Conservation (phyloP, 2,113 vertebrate genomes). For the Verasper variegatus region DNA sequence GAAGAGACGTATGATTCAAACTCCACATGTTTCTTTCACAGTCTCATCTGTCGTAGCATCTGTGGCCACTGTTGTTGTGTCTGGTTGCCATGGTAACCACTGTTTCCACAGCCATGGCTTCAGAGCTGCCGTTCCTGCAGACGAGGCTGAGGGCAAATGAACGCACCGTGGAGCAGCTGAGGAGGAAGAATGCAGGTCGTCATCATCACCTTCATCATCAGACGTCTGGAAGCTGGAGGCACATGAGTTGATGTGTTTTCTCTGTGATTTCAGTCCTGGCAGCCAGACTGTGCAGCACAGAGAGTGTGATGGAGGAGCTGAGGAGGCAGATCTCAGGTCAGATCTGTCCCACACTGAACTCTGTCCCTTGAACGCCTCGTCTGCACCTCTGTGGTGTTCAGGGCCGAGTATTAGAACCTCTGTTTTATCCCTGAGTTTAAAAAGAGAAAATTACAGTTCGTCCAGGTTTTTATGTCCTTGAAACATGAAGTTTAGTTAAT, state of each 20-base stretch:
- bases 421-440: no score
- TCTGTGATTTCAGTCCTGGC: constrained; percentile 47
- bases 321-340: constrained; percentile 59
- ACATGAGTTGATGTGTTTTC: background rate
- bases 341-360: background rate
- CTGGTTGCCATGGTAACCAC: background rate
- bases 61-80: background rate
- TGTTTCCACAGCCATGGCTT: constrained; percentile 34
- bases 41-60: background rate
- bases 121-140: constrained; percentile 62
- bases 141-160: constrained; percentile 67
- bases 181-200: constrained; percentile 67
- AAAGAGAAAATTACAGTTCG: no score
- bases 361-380: no score
- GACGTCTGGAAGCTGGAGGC: background rate
- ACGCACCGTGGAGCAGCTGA: constrained; percentile 63
- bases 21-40: background rate
- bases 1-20: background rate
- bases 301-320: constrained; percentile 60
- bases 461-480: no score
- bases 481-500: no score
- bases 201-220: background rate
- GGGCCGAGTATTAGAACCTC: no score
- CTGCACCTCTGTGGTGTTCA: no score
- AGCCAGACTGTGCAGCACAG: constrained; percentile 45